Evolutionary conservation across 2,888 invertebrate genomes (phyloP).

Genomic region (Meiosimyza decipiens): DNA sequence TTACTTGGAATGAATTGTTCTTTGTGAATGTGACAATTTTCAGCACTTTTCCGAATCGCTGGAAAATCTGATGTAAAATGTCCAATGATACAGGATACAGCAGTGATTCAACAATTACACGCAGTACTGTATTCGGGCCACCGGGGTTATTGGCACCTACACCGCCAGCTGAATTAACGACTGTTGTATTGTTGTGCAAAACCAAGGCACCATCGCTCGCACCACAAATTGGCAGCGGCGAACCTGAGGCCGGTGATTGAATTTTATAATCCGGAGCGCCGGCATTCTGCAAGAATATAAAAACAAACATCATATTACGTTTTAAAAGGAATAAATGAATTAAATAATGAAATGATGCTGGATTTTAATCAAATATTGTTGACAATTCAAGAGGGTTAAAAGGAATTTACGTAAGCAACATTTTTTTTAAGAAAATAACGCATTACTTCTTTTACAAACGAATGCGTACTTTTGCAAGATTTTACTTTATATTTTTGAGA

Average conservation of each 20-base stretch:
- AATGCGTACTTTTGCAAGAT: too few species aligned
- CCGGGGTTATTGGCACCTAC: conserved; percentile 72
- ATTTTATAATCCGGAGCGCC: conserved; percentile 83
- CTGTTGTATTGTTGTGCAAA: conserved; percentile 66
- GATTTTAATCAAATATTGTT: background rate
- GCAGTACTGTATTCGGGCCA: conserved; percentile 94
- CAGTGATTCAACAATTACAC: conserved; percentile 99
- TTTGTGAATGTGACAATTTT: conserved; percentile 99
- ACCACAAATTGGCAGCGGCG: conserved; percentile 74
- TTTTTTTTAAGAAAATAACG: too few species aligned
- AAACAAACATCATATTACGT: conserved; percentile 43
- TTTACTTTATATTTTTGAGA: too few species aligned
- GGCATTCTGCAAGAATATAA: conserved; percentile 75
- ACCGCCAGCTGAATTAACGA: conserved; percentile 61
- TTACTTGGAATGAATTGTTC: conserved; percentile 82
- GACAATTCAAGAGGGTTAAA: too few species aligned
- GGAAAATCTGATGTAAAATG: conserved; percentile 97
- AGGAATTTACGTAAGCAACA: too few species aligned
- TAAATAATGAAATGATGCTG: background rate
- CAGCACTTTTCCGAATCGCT: conserved; percentile 97
- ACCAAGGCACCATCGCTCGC: conserved; percentile 67
- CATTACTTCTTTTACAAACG: too few species aligned
- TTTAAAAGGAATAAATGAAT: conserved; percentile 10
- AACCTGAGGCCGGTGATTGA: conserved; percentile 71
- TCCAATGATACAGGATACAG: conserved; percentile 98